phyloP scores from a whole-genome alignment of 2,797 vertebrate genomes.

The Crypturellus tataupa region DNA sequence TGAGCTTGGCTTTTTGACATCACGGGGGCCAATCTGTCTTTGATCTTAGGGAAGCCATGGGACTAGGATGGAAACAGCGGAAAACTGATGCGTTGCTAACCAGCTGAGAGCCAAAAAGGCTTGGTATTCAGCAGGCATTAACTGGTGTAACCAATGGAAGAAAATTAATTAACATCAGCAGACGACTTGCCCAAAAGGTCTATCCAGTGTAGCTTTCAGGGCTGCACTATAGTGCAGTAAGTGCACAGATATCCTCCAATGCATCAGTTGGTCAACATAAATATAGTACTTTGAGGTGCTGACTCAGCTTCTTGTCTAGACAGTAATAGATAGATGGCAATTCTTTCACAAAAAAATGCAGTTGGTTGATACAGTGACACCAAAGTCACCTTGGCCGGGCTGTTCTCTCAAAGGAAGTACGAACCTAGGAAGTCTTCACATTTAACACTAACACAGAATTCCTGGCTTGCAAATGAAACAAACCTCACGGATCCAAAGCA shows the following conservation, averaged over 20 bases:
- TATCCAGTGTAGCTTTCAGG: neutral
- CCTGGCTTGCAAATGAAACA: neutral
- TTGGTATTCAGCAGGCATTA: neutral
- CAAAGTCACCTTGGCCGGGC: constrained; percentile 46
- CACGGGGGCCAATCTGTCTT: neutral
- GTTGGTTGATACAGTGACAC: constrained; percentile 1
- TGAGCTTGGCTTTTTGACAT: neutral
- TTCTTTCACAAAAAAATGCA: constrained; percentile 38
- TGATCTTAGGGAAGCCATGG: neutral
- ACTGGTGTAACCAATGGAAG: neutral
- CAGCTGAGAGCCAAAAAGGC: neutral
- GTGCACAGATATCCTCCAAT: neutral
- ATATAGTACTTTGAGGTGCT: neutral
- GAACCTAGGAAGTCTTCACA: neutral
- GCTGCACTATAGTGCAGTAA: neutral
- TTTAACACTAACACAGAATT: neutral
- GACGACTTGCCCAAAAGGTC: neutral
- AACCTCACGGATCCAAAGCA: neutral
- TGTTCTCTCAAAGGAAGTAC: neutral
- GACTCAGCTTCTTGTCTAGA: constrained; percentile 38
- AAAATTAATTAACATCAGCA: neutral
- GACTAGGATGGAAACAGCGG: neutral
- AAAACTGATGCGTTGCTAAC: neutral
- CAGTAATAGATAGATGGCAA: constrained; percentile 6
- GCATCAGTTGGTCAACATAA: constrained; percentile 17